Evolutionary conservation across 1,140 invertebrate species (phyloP), one percentile per base, ranked within the genome.

Genomic region (Leguminivora glycinivorella): DNA sequence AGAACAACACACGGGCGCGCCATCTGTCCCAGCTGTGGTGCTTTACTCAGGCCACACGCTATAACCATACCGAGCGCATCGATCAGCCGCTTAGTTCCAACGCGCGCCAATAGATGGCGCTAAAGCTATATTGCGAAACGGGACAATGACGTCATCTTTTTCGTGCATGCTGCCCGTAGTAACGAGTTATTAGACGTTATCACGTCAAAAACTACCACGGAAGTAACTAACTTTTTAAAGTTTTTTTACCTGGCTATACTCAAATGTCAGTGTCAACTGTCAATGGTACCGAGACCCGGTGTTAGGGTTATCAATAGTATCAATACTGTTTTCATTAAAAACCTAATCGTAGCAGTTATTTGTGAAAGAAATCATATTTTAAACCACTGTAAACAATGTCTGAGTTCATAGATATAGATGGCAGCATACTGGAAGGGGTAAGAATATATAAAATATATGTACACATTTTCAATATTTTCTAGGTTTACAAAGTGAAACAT

Each of bases 371-470:
- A 17, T 24, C 5, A 38, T 26, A 69, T 5, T 24, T 0, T 24
- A 66, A 24, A 77, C 19, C 6, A 88, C 12, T 24, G 2, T 24
- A 66, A 24, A 77, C 19, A 7, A 88, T 88, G 87, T 69, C 80
- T 12, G 68, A 83, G 58, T 72, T 89, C 10, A 68, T 93, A 43
- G 92, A 93, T 81, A 94, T 95, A 67, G 94, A 95, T 88, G 94
- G 94, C 26, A 94, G 93, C 79, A 75, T 94, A 25, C 88, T 94
- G 7, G 94, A 95, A 92, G 94, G 94, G 75, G 94, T 94, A 92
- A 92, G 86, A 85, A 69, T 56, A 71, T 25, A 43, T 43, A 26
- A 43, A 17, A 6, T n/a, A 17, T 17, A 5, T n/a, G 17, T 17
- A n/a, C 6, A 43, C 38, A 5, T 17, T 6, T 17, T 4, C 29